Percentiles rank a stretch among this genome's conserved stretches.
These are phyloP conservation scores for Falco punctatus DNA, from an alignment of 2,113 vertebrate species.

Conservation along the genomic window DNA sequence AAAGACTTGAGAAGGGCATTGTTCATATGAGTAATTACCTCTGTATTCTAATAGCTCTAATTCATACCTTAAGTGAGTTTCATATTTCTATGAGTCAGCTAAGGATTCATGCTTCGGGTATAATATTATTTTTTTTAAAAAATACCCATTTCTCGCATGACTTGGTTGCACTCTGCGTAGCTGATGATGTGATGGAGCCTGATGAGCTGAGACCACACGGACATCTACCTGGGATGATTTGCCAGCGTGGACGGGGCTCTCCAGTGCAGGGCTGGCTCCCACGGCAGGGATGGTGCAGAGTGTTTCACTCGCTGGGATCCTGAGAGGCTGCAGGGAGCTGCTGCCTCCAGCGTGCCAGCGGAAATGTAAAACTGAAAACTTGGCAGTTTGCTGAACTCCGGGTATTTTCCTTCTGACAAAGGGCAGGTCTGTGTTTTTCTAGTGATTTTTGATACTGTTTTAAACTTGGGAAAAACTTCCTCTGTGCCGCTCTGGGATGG, in stretches of 20 bases:
- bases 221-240: neutral
- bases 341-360: neutral
- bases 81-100: conserved; percentile 5
- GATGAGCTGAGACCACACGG: neutral
- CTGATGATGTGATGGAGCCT: neutral
- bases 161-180: neutral
- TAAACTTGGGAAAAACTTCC: neutral
- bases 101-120: neutral
- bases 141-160: neutral
- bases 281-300: neutral
- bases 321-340: neutral
- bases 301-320: neutral
- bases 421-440: neutral
- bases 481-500: neutral
- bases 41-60: conserved; percentile 35
- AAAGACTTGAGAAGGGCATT: conserved; percentile 41
- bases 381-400: neutral
- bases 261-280: neutral
- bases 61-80: conserved; percentile 21
- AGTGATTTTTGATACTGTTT: neutral
- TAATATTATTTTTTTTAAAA: neutral
- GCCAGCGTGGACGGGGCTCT: neutral
- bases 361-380: neutral
- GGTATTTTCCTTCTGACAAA: neutral
- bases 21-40: conserved; percentile 61